Conservation (phyloP, 2,888 invertebrate species). For the Cylloceria caligata region DNA sequence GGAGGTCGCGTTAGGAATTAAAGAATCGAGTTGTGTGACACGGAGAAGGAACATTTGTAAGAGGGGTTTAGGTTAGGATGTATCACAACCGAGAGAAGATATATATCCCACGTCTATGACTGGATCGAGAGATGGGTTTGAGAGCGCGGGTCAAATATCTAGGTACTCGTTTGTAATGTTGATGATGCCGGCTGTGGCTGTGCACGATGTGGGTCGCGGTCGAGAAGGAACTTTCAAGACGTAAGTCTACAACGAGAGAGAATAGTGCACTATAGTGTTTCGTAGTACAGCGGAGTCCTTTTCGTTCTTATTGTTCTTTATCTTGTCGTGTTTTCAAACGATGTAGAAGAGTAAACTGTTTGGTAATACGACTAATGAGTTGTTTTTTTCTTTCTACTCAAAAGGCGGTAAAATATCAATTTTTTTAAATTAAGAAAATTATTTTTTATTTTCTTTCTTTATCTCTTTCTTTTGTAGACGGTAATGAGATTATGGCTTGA, state of each 20-base stretch:
- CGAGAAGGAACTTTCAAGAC: constrained; percentile 41
- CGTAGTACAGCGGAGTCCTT: constrained; percentile 15
- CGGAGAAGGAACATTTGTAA: not conserved
- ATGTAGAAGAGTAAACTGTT: not conserved
- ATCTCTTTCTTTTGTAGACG: too few relatives aligned
- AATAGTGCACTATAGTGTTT: constrained; percentile 7
- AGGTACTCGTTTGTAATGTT: constrained; percentile 35
- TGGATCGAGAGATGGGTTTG: constrained; percentile 26
- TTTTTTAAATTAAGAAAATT: too few relatives aligned
- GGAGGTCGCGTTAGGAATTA: constrained; percentile 10
- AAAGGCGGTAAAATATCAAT: not conserved
- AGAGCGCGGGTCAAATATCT: constrained; percentile 52
- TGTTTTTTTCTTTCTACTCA: not conserved
- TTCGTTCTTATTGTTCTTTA: constrained; percentile 4
- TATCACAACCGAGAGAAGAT: constrained; percentile 1
- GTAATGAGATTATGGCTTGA: too few relatives aligned
- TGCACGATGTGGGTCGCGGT: constrained; percentile 44
- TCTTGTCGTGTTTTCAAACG: constrained; percentile 5
- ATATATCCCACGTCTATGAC: constrained; percentile 27
- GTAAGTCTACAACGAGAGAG: constrained; percentile 10
- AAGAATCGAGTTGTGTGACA: constrained; percentile 36
- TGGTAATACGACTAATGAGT: not conserved
- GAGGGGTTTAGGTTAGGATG: not conserved
- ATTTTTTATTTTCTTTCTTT: too few relatives aligned
- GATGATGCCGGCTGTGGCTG: constrained; percentile 32